Evolutionary conservation across 1,140 invertebrate genomes (phyloP), one percentile per base, ranked within the genome.

Genomic region (Halotydeus destructor): DNA sequence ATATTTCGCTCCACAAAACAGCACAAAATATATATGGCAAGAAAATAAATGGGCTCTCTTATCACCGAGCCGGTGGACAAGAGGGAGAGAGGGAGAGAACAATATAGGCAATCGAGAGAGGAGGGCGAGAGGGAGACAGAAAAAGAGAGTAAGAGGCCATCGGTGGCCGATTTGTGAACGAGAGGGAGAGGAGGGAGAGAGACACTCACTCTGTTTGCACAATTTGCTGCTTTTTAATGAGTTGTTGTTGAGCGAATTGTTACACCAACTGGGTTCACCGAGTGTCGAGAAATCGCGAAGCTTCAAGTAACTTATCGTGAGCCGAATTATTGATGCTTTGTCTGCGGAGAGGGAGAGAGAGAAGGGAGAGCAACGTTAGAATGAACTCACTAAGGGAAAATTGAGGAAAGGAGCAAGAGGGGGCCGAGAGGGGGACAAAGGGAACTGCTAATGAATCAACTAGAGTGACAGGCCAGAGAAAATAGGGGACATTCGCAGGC

Each of bases 251-350:
- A 41, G 19, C 32, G 25, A 5, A 42, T 6, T 26, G 47, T 53
- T 64, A 46, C 71, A 80, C 88, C 88, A 94, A 54, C 84, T 83
- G 11, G 86, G 86, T 57, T 94, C 85, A 0, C 88, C 88, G 60
- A 89, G 82, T 11, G 76, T 72, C 16, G 83, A 86, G 64, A 96
- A 94, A 60, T 94, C 85, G 41, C 84, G 69, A 55, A 96, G 68
- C 65, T 91, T 89, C 56, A 96, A 74, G 69, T 89, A 96, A 61
- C 82, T 88, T 58, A 94, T 94, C 50, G 88, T 94, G 54, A 97
- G 75, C 57, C 91, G 73, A 66, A 96, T 94, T 59, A 97, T 94
- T 54, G 88, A 94, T 19, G 91, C 91, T 66, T 97, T 97, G 67
- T 97, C 91, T 43, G 27, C 12, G 26, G 3, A 22, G 21, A 18